Evolutionary conservation across 1,140 invertebrate genomes (phyloP).

Genomic region (Hestina assimilis): DNA sequence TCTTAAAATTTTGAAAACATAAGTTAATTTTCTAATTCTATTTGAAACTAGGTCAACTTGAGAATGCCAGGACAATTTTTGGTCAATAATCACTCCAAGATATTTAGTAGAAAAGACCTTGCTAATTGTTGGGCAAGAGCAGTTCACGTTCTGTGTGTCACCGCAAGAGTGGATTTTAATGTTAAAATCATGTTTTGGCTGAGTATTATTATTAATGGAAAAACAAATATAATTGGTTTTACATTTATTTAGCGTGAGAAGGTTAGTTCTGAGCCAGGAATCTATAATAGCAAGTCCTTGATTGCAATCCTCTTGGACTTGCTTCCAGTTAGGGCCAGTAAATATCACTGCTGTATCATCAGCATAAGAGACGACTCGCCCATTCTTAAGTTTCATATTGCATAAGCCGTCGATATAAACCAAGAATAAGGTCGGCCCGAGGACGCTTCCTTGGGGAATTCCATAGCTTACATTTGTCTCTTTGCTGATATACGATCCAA

Average conservation of each 20-base stretch:
- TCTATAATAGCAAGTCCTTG: background rate
- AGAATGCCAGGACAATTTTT: background rate
- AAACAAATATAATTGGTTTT: background rate
- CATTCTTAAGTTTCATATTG: conserved; percentile 3
- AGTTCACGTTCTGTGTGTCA: background rate
- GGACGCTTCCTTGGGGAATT: background rate
- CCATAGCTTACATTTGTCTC: background rate
- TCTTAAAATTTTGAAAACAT: background rate
- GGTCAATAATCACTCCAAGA: background rate
- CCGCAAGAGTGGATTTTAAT: background rate
- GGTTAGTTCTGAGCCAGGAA: background rate
- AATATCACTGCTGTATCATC: conserved; percentile 19
- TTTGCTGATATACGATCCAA: background rate
- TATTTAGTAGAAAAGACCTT: background rate
- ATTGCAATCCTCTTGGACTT: background rate
- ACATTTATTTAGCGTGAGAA: too few relatives aligned
- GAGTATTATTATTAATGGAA: background rate
- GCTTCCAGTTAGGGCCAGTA: background rate
- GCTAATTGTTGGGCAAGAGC: background rate
- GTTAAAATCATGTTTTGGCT: background rate
- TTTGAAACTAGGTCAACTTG: background rate
- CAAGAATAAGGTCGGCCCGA: background rate
- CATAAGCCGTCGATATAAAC: too few relatives aligned
- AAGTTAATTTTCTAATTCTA: conserved; percentile 1
- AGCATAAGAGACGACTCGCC: conserved; percentile 8